A percentile compares a stretch with the other conserved stretches of the same genome.
phyloP scores from a whole-genome alignment of 2,113 vertebrate genomes.

The Anarrhichthys ocellatus region DNA sequence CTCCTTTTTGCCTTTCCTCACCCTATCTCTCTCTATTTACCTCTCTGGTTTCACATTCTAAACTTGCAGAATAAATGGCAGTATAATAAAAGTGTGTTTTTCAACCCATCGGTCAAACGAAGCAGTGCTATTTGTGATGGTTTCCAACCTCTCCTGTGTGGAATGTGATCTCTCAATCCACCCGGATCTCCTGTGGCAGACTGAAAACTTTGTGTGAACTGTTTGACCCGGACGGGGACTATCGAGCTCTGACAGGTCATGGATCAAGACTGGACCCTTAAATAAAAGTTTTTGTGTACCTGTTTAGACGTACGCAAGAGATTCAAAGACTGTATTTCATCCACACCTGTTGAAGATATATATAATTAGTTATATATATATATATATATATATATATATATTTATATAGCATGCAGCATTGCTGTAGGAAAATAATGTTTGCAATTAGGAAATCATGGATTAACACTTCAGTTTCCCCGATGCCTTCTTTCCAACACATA shows the following conservation, averaged over 20 bases:
- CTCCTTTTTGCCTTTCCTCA: background rate
- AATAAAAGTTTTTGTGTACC: background rate
- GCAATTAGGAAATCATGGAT: background rate
- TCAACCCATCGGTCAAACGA: background rate
- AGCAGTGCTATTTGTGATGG: background rate
- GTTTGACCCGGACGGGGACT: slow-evolving; percentile 43
- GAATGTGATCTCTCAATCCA: slow-evolving; percentile 66
- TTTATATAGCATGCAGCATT: background rate
- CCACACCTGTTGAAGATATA: background rate
- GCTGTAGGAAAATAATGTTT: background rate
- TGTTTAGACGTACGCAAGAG: background rate
- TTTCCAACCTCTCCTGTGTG: slow-evolving; percentile 25
- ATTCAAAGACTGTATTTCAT: background rate
- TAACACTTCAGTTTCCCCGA: background rate
- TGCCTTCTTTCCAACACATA: background rate
- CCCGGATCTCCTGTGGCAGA: slow-evolving; percentile 58
- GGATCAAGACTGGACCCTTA: background rate
- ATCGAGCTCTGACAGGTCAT: slow-evolving; percentile 15
- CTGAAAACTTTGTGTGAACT: slow-evolving; percentile 49
- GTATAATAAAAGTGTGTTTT: slow-evolving; percentile 7
- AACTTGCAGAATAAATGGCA: background rate
- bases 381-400: background rate
- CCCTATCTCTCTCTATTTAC: background rate
- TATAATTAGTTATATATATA: background rate
- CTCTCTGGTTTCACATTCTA: background rate